Evolutionary conservation across 92 coral and sea anemone genomes (phyloP), one percentile per base, ranked within the genome.

Genomic region (Porites divaricata): DNA sequence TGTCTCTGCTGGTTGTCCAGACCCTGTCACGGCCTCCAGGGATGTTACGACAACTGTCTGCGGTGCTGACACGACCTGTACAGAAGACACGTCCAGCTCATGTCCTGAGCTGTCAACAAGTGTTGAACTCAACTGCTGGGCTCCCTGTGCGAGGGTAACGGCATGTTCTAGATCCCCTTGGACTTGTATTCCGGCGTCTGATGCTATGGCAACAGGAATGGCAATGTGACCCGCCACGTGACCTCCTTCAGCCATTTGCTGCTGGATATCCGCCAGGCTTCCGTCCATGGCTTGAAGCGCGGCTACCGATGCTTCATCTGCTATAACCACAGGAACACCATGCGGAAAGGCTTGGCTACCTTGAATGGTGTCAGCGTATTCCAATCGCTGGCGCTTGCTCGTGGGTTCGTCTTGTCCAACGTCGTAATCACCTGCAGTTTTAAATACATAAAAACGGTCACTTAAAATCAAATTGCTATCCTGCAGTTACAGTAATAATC

Each of bases 261-360:
- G 99, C 22, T 87, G 91, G 68, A 97, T 97, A 51, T 97, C 99
- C 14, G 94, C 92, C 69, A 97, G 92, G 61, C 94, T 91, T 67
- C 94, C 93, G 83, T 95, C 96, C 81, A 97, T 93, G 24, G 99
- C 99, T 82, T 95, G 98, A 73, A 97, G 93, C 22, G 99, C 99
- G 8, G 99, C 98, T 9, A 97, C 99, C n/a, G 99, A 95, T 28
- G 98, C 95, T 72, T 95, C 99, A 79, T 97, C 99, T 57, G 99
- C 87, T 56, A 97, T 93, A 25, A 96, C 99, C 75, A 95, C 96
- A 35, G 96, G 96, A 74, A 93, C 92, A 61, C 89, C 93, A 61
- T 93, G 98, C 21, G 95, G 85, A 63, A 93, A 97, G 58, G 97
- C 93, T 63, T 96, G 99, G 92, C 81, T 91, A 77, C 95, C 92